Evolutionary conservation across 2,888 invertebrate genomes (phyloP), one percentile per base, ranked within the genome.

Genomic region (Pseudococcus jackbeardsleyi): DNA sequence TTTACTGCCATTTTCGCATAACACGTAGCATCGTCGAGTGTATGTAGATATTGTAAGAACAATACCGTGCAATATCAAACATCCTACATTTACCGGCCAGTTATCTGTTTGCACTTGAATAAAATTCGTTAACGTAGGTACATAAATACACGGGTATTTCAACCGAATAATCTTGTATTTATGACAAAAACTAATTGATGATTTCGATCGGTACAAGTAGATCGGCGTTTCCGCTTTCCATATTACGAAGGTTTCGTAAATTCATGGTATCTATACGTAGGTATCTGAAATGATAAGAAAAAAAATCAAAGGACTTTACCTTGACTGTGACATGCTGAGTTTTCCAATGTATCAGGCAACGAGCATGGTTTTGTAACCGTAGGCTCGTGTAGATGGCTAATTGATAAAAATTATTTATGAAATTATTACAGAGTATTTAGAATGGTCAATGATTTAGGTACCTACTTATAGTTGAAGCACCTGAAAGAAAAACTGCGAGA

Each of bases 261-360:
- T 59, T 59, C 59, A 59, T 19, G 68, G 68, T 22, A 33, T 7
- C 68, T 33, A 33, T 33, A 33, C 26, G 26, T 33, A 33, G 26
- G 26, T 72, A 72, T 72, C 68, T 72, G 19, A 59, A 59, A 59
- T 72, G 68, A 72, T 72, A 72, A 72, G 68, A 59, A 50, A 19
- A 64, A 72, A 72, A 72, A 72, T 33, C 26, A 33, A 72, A 72
- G 68, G 68, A 33, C 68, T 72, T 72, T 26, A 12, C 68, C 68
- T 72, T 72, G 68, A 72, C 68, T 72, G 68, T 72, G 68, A 72
- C 68, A 72, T 15, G 68, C 68, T 72, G 68, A 26, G 68, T 72
- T 72, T 72, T 22, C 68, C 26, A 33, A 72, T 33, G 33, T 72
- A 72, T 72, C 33, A 22, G 68, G 4, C 68, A 72, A 72, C 59